Evolutionary conservation across 2,113 vertebrate species (phyloP), one percentile per base, ranked within the genome.

Genomic region (Campylorhamphus procurvoides): DNA sequence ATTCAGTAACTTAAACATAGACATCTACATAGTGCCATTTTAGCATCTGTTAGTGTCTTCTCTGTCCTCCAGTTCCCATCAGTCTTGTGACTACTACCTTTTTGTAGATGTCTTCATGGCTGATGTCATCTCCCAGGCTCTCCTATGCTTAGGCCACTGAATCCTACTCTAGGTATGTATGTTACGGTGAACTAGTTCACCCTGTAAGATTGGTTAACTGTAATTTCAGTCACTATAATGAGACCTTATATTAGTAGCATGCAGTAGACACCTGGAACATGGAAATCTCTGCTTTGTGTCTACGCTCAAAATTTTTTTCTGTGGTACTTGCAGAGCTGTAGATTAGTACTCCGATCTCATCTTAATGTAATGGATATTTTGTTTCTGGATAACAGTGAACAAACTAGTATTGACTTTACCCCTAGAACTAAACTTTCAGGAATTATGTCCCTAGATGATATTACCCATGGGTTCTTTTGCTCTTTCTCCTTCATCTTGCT

Each of bases 1-100:
- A 93, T 97, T 93, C 75, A 86, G 78, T 93, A 73, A 69, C 40
- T 89, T 94, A 88, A 96, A 87, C 77, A 69, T 53, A 71, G 85
- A 58, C 63, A 66, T 93, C 47, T 68, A 9, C 1, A 0, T 62
- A 69, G 63, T 95, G 53, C 78, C 40, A 50, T 87, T 89, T 89
- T 76, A 93, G 85, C 63, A 88, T 92, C 85, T 76, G 29, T 73
- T 86, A 79, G n/a, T 94, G 82, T 92, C 92, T 59, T 77, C 19
- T 52, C 71, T 93, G 85, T 93, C 39, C 67, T 92, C 53, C 2
- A 33, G 40, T 96, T 91, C 62, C 52, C 49, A 87, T 96, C 82
- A 90, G 71, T 93, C 88, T 85, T 94, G 82, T 91, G 90, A 92
- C 85, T 83, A 3, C 78, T 95, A 53, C 78, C 39, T 96, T 91